These are phyloP conservation scores for Frankliniella fusca DNA, from an alignment of 2,888 invertebrate genomes.

Conservation along the genomic window DNA sequence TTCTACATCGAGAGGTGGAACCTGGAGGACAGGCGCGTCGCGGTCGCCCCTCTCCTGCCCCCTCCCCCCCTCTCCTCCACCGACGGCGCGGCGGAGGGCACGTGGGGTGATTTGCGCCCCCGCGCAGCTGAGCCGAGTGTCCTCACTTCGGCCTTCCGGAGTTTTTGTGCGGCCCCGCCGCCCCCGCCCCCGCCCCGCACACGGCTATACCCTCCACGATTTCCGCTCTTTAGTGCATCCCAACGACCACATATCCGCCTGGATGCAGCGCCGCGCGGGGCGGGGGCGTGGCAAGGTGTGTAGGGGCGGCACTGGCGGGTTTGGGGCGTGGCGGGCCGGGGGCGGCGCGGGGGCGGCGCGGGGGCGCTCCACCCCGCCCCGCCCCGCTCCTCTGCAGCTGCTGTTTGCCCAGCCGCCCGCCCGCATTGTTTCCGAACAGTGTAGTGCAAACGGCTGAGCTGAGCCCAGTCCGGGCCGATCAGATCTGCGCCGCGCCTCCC, in stretches of 20 bases:
- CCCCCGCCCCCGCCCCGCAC: not conserved
- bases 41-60: not conserved
- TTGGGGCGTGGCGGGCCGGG: not conserved
- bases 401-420: slow-evolving; percentile 9
- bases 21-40: not conserved
- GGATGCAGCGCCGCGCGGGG: not conserved
- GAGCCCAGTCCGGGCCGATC: too few relatives aligned
- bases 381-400: not conserved
- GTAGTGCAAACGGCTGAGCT: slow-evolving; percentile 6
- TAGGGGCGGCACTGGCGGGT: not conserved
- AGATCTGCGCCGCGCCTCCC: too few relatives aligned
- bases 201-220: not conserved
- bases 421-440: slow-evolving; percentile 13
- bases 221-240: slow-evolving; percentile 24
- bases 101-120: not conserved
- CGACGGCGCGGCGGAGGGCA: not conserved
- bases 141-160: not conserved
- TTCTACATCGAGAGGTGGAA: not conserved
- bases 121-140: not conserved
- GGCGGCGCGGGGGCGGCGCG: not conserved
- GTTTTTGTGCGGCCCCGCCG: not conserved
- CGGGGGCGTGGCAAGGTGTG: not conserved
- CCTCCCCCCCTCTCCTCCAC: not conserved
- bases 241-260: slow-evolving; percentile 24
- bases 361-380: not conserved